Evolutionary conservation across 2,113 vertebrate genomes (phyloP).

Genomic region (Marmota flaviventris): DNA sequence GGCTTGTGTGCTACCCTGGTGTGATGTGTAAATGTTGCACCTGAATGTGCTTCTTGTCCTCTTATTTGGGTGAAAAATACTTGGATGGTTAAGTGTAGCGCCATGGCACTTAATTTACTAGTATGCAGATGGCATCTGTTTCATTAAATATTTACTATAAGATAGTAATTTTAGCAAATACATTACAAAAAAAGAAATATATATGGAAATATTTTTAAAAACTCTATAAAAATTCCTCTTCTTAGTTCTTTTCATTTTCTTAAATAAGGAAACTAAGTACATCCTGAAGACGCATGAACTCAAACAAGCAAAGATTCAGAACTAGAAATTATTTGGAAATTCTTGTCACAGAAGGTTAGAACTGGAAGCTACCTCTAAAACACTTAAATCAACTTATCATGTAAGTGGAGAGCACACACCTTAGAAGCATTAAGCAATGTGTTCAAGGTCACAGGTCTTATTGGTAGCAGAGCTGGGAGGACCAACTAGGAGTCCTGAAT

Average conservation of each 20-base stretch:
- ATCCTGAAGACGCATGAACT: neutral
- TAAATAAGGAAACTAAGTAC: neutral
- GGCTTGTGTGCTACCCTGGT: neutral
- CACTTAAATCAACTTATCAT: neutral
- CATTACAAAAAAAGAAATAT: neutral
- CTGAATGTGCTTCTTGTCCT: neutral
- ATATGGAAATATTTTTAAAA: neutral
- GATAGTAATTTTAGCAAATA: neutral
- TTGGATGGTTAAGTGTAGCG: neutral
- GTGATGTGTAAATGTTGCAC: neutral
- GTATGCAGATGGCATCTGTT: neutral
- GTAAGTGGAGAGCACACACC: neutral
- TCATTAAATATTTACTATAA: slow-evolving; percentile 18
- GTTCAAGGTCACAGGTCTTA: neutral
- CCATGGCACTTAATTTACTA: neutral
- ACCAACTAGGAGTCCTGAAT: neutral
- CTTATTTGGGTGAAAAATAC: neutral
- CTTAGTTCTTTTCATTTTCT: neutral
- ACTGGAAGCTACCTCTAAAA: neutral
- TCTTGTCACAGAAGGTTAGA: neutral
- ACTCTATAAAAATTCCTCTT: neutral
- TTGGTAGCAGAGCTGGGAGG: neutral
- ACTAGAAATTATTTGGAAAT: slow-evolving; percentile 18
- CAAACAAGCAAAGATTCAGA: neutral
- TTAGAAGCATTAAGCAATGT: neutral